Evolutionary conservation across 2,797 vertebrate species (phyloP).

Genomic region (Alexandromys oeconomus): DNA sequence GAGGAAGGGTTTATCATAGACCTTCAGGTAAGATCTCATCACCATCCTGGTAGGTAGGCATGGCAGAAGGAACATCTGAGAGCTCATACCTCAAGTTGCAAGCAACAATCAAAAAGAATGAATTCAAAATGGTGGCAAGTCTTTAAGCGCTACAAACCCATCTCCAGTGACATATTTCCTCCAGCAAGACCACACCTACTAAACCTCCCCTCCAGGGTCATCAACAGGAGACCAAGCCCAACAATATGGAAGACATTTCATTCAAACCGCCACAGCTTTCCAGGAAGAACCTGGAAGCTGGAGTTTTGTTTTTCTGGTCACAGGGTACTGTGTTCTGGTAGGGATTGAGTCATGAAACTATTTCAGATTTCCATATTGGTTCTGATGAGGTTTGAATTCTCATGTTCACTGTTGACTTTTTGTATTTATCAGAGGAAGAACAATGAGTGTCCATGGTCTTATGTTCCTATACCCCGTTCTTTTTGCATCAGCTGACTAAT

Average conservation of each 20-base stretch:
- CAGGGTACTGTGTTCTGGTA: neutral
- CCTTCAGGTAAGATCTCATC: neutral
- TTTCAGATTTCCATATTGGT: neutral
- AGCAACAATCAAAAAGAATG: neutral
- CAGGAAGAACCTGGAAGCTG: neutral
- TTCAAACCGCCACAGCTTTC: no score
- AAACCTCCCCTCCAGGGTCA: neutral
- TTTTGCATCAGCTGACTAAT: neutral
- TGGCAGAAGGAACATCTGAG: neutral
- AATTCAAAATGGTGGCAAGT: neutral
- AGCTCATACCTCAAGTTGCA: neutral
- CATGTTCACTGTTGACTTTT: neutral
- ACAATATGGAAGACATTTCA: neutral
- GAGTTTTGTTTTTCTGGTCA: neutral
- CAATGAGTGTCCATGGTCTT: neutral
- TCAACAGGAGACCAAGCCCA: neutral
- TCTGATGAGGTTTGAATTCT: constrained; percentile 7
- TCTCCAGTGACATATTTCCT: neutral
- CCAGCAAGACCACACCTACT: no score
- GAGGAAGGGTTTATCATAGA: neutral
- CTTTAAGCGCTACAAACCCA: neutral
- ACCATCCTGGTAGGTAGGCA: neutral
- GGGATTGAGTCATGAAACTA: neutral
- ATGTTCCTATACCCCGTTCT: neutral
- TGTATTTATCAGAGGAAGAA: neutral